Conservation (phyloP, 2,797 vertebrate species). For the Acanthurus tractus region DNA sequence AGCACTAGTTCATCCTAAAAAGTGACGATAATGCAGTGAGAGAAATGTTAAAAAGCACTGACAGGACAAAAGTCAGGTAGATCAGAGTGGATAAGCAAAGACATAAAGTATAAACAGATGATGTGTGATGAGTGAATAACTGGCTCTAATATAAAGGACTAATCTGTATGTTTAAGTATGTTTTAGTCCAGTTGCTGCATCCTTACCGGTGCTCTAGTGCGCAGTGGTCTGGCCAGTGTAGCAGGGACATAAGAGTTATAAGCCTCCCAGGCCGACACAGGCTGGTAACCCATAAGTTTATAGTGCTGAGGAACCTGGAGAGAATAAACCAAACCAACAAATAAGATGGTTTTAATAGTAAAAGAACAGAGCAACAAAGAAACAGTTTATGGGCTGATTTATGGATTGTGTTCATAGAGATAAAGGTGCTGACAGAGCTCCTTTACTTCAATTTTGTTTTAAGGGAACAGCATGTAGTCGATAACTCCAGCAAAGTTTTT, state of each 20-base stretch:
- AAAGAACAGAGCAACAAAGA: neutral
- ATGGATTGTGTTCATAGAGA: neutral
- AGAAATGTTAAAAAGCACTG: neutral
- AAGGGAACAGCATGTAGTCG: neutral
- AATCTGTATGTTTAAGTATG: neutral
- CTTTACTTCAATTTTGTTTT: neutral
- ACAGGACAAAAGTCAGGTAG: neutral
- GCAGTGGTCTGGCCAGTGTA: slow-evolving; percentile 68
- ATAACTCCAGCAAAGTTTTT: neutral
- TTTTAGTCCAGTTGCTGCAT: neutral
- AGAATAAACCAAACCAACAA: neutral
- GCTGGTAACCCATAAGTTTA: slow-evolving; percentile 79
- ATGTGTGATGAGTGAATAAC: neutral
- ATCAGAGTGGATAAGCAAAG: neutral
- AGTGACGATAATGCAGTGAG: neutral
- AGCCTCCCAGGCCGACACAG: slow-evolving; percentile 74
- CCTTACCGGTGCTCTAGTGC: slow-evolving; percentile 72
- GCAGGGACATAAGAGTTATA: slow-evolving; percentile 61
- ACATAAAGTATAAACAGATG: neutral
- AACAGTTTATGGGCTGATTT: neutral
- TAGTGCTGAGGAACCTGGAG: slow-evolving; percentile 83
- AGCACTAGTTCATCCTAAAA: slow-evolving; percentile 65
- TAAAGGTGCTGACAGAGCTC: neutral
- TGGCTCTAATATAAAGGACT: neutral
- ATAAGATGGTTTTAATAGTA: neutral